Conservation (phyloP, 2,113 vertebrate genomes). For the Bubo blakistoni region DNA sequence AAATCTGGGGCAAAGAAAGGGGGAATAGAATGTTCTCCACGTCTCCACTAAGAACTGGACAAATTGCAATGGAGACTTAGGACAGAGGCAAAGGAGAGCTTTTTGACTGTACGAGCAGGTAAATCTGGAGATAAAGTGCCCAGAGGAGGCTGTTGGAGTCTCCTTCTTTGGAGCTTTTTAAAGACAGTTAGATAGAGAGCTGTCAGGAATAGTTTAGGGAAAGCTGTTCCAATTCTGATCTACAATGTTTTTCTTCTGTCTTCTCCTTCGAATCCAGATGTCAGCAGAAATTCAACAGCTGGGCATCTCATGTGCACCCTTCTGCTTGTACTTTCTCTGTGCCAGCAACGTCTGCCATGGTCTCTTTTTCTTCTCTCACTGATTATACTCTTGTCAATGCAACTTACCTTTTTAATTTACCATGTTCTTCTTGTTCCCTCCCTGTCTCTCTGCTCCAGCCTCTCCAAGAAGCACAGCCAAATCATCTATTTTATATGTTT, state of each 20-base stretch:
- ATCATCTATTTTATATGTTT: background rate
- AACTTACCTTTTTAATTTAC: background rate
- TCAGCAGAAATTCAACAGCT: slow-evolving; percentile 10
- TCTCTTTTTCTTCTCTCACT: background rate
- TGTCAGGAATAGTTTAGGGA: background rate
- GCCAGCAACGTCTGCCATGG: background rate
- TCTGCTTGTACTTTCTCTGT: background rate
- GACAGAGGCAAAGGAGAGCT: background rate
- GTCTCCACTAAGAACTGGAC: background rate
- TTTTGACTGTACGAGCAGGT: background rate
- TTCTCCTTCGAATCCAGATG: slow-evolving; percentile 9
- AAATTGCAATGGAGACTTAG: background rate
- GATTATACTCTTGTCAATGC: background rate
- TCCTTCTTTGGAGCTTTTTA: background rate
- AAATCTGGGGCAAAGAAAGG: background rate
- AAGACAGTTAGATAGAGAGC: background rate
- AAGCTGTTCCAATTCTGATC: background rate
- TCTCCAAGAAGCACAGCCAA: background rate
- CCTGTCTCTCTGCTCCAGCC: background rate
- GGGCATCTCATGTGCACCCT: background rate
- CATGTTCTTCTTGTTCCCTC: background rate
- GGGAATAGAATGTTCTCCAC: background rate
- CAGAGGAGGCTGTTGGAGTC: background rate
- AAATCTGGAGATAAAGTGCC: background rate
- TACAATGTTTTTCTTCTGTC: background rate